Evolutionary conservation across 2,113 vertebrate genomes (phyloP).

Genomic region (Atherinomorus stipes): DNA sequence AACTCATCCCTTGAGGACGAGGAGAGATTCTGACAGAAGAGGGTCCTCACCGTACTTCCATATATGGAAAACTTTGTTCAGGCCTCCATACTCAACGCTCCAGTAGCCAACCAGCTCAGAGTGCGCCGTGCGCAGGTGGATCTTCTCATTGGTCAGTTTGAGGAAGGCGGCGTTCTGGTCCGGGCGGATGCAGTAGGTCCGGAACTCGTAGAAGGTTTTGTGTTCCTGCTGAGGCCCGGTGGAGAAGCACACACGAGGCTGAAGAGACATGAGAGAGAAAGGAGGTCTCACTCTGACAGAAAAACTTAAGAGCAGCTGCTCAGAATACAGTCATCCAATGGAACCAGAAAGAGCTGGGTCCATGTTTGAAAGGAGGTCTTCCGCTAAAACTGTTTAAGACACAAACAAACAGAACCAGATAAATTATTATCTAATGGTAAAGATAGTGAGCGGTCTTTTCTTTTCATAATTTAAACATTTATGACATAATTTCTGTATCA

Average conservation of each 20-base stretch:
- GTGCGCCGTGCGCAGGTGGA: slow-evolving; percentile 88
- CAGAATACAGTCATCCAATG: no score
- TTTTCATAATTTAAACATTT: no score
- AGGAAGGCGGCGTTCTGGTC: slow-evolving; percentile 87
- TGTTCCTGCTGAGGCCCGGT: slow-evolving; percentile 84
- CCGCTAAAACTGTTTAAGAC: no score
- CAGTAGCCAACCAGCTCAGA: slow-evolving; percentile 92
- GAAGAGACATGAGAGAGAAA: slow-evolving; percentile 4
- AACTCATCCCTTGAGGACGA: background rate
- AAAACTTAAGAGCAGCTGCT: background rate
- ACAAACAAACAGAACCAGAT: no score
- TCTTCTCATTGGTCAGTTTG: slow-evolving; percentile 83
- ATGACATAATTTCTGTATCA: no score
- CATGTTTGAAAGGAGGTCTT: no score
- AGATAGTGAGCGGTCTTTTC: no score
- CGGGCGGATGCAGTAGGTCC: slow-evolving; percentile 88
- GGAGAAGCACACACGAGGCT: slow-evolving; percentile 73
- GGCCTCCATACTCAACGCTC: slow-evolving; percentile 88
- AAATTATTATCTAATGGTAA: no score
- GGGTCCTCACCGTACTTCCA: slow-evolving; percentile 89
- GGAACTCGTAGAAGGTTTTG: slow-evolving; percentile 90
- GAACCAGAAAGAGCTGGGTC: no score
- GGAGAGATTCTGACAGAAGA: background rate
- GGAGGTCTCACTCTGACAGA: slow-evolving; percentile 19
- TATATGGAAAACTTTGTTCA: slow-evolving; percentile 92